A percentile compares a stretch with the other conserved stretches of the same genome.
phyloP scores from a whole-genome alignment of 1,140 invertebrate genomes.

The Augochlora pura region DNA sequence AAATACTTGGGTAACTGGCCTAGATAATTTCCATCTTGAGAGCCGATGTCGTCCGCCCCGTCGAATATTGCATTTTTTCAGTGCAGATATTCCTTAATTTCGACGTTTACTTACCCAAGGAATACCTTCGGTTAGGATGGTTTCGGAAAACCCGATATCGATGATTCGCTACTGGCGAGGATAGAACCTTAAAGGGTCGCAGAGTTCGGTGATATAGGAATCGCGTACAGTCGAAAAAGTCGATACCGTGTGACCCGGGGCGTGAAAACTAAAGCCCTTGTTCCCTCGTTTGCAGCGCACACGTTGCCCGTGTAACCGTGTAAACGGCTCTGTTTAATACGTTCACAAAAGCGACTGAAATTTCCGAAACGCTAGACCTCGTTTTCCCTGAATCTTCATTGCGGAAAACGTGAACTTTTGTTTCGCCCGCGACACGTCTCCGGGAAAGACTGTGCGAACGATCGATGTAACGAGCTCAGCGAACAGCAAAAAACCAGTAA shows the following conservation, averaged over 20 bases:
- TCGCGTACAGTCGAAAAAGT: not conserved
- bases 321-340: slow-evolving; percentile 32
- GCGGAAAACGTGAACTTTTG: slow-evolving; percentile 5
- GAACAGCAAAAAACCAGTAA: not conserved
- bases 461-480: not conserved
- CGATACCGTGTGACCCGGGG: slow-evolving; percentile 1
- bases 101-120: too few species aligned
- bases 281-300: slow-evolving; percentile 4
- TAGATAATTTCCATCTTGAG: too few species aligned
- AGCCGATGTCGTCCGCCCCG: too few species aligned
- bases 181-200: not conserved
- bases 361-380: slow-evolving; percentile 40
- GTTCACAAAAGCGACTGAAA: slow-evolving; percentile 19
- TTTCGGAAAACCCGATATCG: not conserved
- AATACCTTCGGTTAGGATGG: too few species aligned
- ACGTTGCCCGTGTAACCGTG: slow-evolving; percentile 6
- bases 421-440: not conserved
- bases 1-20: too few species aligned
- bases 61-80: too few species aligned
- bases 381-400: slow-evolving; percentile 27
- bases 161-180: not conserved
- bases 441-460: not conserved
- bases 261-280: slow-evolving; percentile 2
- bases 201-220: not conserved
- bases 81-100: too few species aligned